A percentile compares a stretch with the other conserved stretches of the same genome.
Conservation (phyloP, 2,797 vertebrate genomes). For the Peromyscus melanophrys region DNA sequence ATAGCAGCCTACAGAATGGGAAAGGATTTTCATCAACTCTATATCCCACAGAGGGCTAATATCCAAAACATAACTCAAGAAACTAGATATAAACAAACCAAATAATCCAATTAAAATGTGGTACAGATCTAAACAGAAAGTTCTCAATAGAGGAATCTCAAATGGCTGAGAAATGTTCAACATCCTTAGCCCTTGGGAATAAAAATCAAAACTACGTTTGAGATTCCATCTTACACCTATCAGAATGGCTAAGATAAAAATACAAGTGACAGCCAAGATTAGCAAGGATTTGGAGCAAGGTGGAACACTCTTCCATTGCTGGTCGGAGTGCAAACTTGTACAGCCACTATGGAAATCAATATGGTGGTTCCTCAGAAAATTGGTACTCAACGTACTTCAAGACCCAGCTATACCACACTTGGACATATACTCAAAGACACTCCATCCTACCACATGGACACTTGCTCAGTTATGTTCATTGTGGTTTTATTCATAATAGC, state of each 20-base stretch:
- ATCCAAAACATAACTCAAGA: neutral
- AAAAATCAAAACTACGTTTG: neutral
- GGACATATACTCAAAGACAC: neutral
- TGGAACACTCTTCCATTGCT: neutral
- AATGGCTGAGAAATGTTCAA: neutral
- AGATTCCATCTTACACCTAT: neutral
- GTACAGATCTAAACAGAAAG: neutral
- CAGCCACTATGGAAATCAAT: neutral
- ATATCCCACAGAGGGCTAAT: neutral
- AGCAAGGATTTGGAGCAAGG: neutral
- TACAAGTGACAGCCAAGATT: neutral
- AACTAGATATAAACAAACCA: neutral
- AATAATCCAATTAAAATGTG: neutral
- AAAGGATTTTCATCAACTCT: neutral
- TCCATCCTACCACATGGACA: neutral
- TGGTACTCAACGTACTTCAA: neutral
- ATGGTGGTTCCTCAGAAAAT: neutral
- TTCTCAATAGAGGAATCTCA: neutral
- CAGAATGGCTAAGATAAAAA: neutral
- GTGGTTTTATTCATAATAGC: neutral
- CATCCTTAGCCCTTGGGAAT: neutral
- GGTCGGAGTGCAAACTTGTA: neutral
- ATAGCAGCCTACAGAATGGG: neutral
- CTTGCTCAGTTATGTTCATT: neutral
- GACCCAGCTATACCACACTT: neutral